Base-by-base conservation (phyloP, 2,888 invertebrate genomes). In the Ornithoptera alexandrae region DNA sequence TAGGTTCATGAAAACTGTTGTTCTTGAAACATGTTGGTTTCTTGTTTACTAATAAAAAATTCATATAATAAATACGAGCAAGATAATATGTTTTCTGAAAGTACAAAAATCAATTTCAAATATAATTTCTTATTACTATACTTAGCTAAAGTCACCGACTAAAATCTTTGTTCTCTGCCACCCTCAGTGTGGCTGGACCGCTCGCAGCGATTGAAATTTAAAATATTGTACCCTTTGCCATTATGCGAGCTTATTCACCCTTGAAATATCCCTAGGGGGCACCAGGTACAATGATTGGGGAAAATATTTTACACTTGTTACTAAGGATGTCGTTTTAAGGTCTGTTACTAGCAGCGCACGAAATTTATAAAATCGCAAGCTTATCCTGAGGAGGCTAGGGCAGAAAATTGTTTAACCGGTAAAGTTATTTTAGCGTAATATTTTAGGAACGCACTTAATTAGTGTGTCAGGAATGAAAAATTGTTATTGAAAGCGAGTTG, bases 151-250 rank as follows among this genome's bases (percentile, higher is more conserved):
- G 90, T 91, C 90, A 85, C 83, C 81, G 83, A 84, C 81, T 84
- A 82, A 85, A 90, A 89, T 90, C 90, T 90, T 91, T 91, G 91
- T 91, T 89, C 87, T 83, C 75, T 73, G 79, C 83, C 85, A 83
- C 90, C 84, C 88, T 78, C 81, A 83, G 84, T 81, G 83, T 74
- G 72, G 79, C 78, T 74, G 86, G 92, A 92, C 92, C 92, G 92
- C 92, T 92, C 84, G 89, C 91, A 90, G 92, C 91, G 92, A 92
- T 92, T 92, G 92, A 92, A 93, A 92, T 92, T 93, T 92, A 92
- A 93, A 93, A 93, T 92, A 93, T 93, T 92, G 91, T 93, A 92
- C 92, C 92, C 92, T 91, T 92, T 92, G 90, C 92, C 89, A 93
- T 93, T 93, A 93, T 93, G 87, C 90, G 86, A 89, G 92, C 92